phyloP scores from a whole-genome alignment of 2,113 vertebrate genomes.

The Aegypius monachus region DNA sequence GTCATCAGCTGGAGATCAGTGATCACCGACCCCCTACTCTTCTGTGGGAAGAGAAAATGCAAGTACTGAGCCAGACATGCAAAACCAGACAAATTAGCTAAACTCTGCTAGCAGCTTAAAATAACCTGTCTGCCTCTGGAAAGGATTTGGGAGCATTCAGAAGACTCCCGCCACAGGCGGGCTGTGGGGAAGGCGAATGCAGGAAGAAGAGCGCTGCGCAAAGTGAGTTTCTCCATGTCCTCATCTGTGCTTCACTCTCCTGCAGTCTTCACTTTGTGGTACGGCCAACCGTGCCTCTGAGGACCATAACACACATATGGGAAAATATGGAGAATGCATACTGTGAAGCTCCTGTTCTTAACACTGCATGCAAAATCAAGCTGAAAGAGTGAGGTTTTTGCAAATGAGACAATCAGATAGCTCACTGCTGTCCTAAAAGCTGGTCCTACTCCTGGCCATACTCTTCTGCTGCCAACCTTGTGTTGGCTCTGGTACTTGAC shows the following conservation, averaged over 20 bases:
- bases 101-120: background rate
- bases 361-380: slow-evolving; percentile 7
- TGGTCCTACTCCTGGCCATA: background rate
- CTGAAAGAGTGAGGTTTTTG: background rate
- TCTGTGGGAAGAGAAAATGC: background rate
- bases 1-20: background rate
- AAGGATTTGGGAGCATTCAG: background rate
- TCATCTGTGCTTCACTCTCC: background rate
- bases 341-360: background rate
- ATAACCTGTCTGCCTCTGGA: background rate
- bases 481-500: background rate
- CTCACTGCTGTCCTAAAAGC: slow-evolving; percentile 18
- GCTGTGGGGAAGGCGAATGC: background rate
- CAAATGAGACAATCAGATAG: background rate
- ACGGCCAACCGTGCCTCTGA: background rate
- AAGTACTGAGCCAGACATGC: background rate
- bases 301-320: background rate
- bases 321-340: background rate
- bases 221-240: background rate
- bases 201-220: background rate
- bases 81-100: background rate
- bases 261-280: background rate
- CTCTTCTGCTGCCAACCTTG: background rate
- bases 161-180: background rate
- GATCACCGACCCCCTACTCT: background rate